Evolutionary conservation across 2,888 invertebrate genomes (phyloP).

Genomic region (Oligia fasciuncula): DNA sequence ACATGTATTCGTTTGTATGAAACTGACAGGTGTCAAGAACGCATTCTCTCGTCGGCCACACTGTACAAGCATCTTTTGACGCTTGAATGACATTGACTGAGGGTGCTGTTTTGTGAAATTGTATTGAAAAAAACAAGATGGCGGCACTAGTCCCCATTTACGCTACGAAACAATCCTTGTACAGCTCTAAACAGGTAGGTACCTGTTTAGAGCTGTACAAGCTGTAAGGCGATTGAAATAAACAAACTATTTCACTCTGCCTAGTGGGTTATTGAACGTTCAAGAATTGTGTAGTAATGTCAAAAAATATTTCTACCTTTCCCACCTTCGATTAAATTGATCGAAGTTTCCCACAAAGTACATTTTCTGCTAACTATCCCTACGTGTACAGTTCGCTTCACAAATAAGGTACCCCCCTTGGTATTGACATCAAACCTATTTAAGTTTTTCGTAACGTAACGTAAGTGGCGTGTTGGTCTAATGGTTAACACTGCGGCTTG

Average conservation of each 20-base stretch:
- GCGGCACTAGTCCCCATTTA: neutral
- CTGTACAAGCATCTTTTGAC: neutral
- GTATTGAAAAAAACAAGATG: neutral
- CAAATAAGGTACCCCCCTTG: no score
- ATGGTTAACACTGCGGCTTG: no score
- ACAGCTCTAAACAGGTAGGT: neutral
- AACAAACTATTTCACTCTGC: neutral
- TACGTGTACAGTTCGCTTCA: no score
- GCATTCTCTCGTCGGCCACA: neutral
- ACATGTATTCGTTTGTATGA: neutral
- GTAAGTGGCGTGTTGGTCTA: no score
- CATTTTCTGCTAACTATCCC: constrained; percentile 17
- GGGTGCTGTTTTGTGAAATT: neutral
- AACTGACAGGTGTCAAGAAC: neutral
- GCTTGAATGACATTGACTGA: neutral
- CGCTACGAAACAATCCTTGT: neutral
- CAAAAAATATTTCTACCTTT: neutral
- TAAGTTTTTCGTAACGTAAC: no score
- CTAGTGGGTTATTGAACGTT: neutral
- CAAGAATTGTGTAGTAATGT: neutral
- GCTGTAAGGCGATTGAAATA: no score
- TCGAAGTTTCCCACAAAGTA: neutral
- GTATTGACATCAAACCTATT: no score
- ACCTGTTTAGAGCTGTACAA: no score
- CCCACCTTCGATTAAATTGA: no score